Conservation (phyloP, 2,113 vertebrate species). For the Macroglossus sobrinus region DNA sequence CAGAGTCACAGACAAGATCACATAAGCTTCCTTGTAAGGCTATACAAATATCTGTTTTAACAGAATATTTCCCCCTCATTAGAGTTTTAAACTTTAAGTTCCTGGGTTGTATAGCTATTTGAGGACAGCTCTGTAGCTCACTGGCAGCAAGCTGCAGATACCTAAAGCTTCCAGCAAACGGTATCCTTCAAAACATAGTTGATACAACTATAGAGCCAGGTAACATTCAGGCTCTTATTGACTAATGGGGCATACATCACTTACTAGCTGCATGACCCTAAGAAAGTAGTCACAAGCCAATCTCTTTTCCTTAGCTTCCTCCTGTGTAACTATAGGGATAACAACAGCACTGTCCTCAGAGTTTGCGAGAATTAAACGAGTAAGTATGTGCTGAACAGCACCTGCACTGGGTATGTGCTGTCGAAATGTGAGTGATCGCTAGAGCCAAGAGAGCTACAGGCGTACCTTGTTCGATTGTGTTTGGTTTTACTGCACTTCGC, state of each 20-base stretch:
- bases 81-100: background rate
- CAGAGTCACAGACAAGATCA: too few species aligned
- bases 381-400: background rate
- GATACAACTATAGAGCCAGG: background rate
- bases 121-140: background rate
- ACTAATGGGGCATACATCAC: too few species aligned
- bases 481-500: rapidly evolving
- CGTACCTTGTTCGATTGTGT: background rate
- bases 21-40: background rate
- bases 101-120: background rate
- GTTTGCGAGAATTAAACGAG: background rate
- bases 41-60: background rate
- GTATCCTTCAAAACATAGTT: background rate
- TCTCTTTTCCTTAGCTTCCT: background rate
- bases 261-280: background rate
- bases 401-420: too few species aligned
- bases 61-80: background rate
- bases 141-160: background rate
- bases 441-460: background rate
- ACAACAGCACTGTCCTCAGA: background rate
- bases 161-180: background rate
- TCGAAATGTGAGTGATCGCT: background rate
- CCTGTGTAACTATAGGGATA: background rate
- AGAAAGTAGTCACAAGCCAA: background rate
- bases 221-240: rapidly evolving